These are phyloP conservation scores for Cyclina sinensis DNA, from an alignment of 1,140 invertebrate genomes.

Conservation along the genomic window DNA sequence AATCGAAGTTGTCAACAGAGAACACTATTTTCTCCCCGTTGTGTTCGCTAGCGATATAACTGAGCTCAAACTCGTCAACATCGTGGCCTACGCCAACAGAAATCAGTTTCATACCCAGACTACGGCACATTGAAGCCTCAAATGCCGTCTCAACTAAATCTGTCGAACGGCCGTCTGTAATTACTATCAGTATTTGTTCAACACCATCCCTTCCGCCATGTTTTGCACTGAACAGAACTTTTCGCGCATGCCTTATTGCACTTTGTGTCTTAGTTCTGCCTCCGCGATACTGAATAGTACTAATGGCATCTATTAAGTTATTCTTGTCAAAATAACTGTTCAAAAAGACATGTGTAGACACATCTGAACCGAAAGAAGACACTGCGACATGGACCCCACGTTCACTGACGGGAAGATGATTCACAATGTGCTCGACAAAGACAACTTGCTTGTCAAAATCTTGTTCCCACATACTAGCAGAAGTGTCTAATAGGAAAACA, in stretches of 20 bases:
- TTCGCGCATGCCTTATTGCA: conserved; percentile 31
- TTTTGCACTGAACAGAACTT: conserved; percentile 9
- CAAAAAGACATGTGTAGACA: neutral
- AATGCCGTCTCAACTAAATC: conserved; percentile 63
- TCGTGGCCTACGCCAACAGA: conserved; percentile 77
- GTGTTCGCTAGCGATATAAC: conserved; percentile 69
- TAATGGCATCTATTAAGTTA: neutral
- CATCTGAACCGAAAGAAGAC: conserved; percentile 66
- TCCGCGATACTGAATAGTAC: conserved; percentile 8
- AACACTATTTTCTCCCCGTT: conserved; percentile 63
- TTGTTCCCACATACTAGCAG: conserved; percentile 62
- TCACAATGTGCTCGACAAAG: conserved; percentile 67
- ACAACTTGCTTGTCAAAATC: conserved; percentile 67
- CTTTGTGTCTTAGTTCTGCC: neutral
- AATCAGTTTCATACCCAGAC: conserved; percentile 73
- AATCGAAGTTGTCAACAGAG: conserved; percentile 67
- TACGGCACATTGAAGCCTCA: conserved; percentile 60
- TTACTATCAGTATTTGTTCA: conserved; percentile 70
- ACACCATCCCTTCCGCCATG: conserved; percentile 47
- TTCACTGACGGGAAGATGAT: conserved; percentile 62
- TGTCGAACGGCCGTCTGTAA: conserved; percentile 77
- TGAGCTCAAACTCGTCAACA: conserved; percentile 71
- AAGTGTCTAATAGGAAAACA: conserved; percentile 69
- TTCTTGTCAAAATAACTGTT: conserved; percentile 1
- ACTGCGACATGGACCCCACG: conserved; percentile 69